Conservation (phyloP, 2,888 invertebrate species). For the Pediacus dermestoides region DNA sequence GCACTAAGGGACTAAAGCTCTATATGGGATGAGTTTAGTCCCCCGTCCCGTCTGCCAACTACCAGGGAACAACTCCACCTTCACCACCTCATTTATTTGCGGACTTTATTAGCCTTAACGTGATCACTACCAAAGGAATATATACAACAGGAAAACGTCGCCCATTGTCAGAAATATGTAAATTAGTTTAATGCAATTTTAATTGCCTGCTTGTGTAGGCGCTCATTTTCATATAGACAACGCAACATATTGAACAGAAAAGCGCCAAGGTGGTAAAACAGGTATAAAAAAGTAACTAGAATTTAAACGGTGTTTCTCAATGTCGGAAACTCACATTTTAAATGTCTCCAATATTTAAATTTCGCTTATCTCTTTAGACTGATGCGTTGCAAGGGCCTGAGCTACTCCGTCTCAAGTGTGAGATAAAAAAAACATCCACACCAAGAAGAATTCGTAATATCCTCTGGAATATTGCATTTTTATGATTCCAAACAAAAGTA, state of each 20-base stretch:
- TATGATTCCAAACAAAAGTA: no score
- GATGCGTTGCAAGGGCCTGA: not conserved
- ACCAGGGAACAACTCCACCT: constrained; percentile 3
- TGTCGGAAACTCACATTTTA: constrained; percentile 3
- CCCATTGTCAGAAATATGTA: constrained; percentile 4
- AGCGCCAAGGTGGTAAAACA: no score
- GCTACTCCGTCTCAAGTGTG: no score
- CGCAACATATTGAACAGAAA: no score
- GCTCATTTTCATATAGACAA: no score
- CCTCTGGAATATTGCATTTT: no score
- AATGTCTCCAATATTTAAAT: constrained; percentile 2
- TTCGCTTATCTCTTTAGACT: constrained; percentile 5
- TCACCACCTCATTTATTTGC: constrained; percentile 10
- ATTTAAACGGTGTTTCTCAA: not conserved
- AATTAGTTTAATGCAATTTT: no score
- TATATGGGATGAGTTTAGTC: constrained; percentile 2
- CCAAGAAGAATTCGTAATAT: no score
- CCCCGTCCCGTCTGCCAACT: not conserved
- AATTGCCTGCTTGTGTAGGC: no score
- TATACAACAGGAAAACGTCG: constrained; percentile 4
- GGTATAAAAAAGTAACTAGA: no score
- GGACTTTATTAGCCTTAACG: constrained; percentile 14
- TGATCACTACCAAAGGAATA: constrained; percentile 17
- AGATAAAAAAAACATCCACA: no score
- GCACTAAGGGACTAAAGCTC: constrained; percentile 8